Base-by-base conservation (phyloP, 2,888 invertebrate genomes). In the Cepaea hortensis region DNA sequence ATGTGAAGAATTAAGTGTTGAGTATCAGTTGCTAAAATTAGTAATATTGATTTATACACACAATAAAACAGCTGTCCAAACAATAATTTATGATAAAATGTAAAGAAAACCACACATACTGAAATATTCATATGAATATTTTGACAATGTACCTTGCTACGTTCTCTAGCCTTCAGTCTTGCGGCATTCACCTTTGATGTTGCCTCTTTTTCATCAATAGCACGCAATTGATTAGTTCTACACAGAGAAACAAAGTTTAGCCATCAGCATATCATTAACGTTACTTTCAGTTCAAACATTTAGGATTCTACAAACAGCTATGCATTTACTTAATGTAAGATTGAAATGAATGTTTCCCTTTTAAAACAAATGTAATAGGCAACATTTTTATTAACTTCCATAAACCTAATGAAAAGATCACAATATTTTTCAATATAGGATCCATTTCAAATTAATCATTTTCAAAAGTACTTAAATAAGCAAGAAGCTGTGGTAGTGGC, bases 151-250 rank as follows among this genome's bases (percentile, higher is more conserved):
- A 86, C 86, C 86, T 86, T 86, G 81, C 82, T 86, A 3, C 86
- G 62, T 55, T 86, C 82, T 79, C 82, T 86, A n/a, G 82, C 86
- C 83, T 82, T 86, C 20, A 79, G 5, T 35, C 86, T 86, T 70
- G 76, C 77, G 18, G 68, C 77, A 82, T 83, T 50, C 3, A 82
- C 82, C 61, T 83, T 86, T 35, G 48, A 50, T 55, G 70, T 50
- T 68, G 82, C 82, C 46, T 82, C 82, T n/a, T 75, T 79, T 70
- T 75, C 82, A 81, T 86, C 82, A 77, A 86, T 82, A n/a, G 82
- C 82, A 23, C 73, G 61, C 62, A 86, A 65, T 6, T 82, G 70
- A 46, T 82, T 86, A 46, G 48, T 77, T 65, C 86, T 86, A 70
- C 48, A 81, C 68, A 81, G 35, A 15, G 5, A 62, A 48, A 80